A percentile compares a stretch with the other conserved stretches of the same genome.
Evolutionary conservation across 2,797 vertebrate genomes (phyloP).

Genomic region (Paguma larvata): DNA sequence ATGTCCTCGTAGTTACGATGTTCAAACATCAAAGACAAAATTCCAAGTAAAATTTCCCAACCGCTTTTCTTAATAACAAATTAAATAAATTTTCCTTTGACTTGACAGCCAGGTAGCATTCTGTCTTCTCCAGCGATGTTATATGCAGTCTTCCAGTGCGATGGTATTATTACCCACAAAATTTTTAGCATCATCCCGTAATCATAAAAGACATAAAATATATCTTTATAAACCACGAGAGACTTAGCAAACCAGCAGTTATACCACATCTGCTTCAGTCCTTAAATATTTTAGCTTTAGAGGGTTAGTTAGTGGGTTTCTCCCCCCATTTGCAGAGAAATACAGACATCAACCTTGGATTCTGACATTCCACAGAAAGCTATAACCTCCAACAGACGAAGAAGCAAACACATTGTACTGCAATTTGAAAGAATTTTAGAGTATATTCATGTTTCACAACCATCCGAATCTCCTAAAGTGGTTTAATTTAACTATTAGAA

Average conservation of each 20-base stretch:
- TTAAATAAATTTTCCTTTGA: slow-evolving; percentile 65
- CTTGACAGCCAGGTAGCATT: slow-evolving; percentile 60
- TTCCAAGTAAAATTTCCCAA: slow-evolving; percentile 62
- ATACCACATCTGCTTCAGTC: slow-evolving; percentile 81
- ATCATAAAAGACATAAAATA: slow-evolving; percentile 86
- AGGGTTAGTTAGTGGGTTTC: slow-evolving; percentile 66
- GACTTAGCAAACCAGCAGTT: slow-evolving; percentile 81
- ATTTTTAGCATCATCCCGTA: slow-evolving; percentile 83
- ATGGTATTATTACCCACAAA: slow-evolving; percentile 84
- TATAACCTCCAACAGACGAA: not conserved
- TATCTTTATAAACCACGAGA: slow-evolving; percentile 87
- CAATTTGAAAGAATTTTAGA: slow-evolving; percentile 33
- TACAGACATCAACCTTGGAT: slow-evolving; percentile 66
- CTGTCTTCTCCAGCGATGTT: slow-evolving; percentile 71
- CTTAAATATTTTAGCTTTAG: slow-evolving; percentile 83
- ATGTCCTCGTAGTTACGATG: slow-evolving; percentile 13
- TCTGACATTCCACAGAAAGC: slow-evolving; percentile 24
- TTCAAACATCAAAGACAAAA: slow-evolving; percentile 46
- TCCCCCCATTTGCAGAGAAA: slow-evolving; percentile 19
- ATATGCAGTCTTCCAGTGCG: slow-evolving; percentile 72
- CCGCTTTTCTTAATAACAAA: slow-evolving; percentile 70
- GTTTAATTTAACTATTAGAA: slow-evolving; percentile 62
- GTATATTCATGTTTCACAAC: not conserved
- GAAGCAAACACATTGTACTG: slow-evolving; percentile 11
- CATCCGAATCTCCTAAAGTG: slow-evolving; percentile 43